Conservation (phyloP, 2,113 vertebrate species). For the Callospermophilus lateralis region DNA sequence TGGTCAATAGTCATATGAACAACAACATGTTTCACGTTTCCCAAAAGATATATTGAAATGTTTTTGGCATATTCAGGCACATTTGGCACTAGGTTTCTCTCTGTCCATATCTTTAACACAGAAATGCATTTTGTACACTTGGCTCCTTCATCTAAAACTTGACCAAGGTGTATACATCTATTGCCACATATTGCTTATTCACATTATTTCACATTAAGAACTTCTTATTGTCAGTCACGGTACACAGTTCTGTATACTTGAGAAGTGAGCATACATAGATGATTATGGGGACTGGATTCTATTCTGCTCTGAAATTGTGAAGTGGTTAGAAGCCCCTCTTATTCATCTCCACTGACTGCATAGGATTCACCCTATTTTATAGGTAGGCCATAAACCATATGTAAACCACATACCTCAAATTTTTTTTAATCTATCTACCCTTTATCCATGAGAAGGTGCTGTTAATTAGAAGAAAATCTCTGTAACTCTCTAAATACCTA, state of each 20-base stretch:
- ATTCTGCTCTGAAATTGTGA: background rate
- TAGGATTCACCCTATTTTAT: background rate
- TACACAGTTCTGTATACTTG: conserved; percentile 59
- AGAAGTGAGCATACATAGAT: background rate
- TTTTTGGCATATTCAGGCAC: background rate
- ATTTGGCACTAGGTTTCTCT: conserved; percentile 48
- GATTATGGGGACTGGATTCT: background rate
- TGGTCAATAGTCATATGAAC: conserved; percentile 10
- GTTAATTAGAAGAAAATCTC: background rate
- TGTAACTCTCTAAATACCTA: conserved; percentile 26
- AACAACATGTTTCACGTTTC: background rate
- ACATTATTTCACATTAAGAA: conserved; percentile 49
- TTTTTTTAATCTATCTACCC: background rate
- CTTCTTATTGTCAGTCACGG: conserved; percentile 51
- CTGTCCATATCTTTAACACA: conserved; percentile 61
- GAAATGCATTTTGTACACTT: background rate
- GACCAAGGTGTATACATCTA: conserved; percentile 28
- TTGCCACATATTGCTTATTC: background rate
- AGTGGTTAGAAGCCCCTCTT: background rate
- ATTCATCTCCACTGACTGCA: background rate
- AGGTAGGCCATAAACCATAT: conserved; percentile 49
- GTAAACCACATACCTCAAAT: background rate
- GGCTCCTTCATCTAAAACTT: conserved; percentile 57
- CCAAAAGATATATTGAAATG: background rate
- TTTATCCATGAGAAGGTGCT: conserved; percentile 62